Evolutionary conservation across 2,797 vertebrate species (phyloP).

Genomic region (Pogonophryne albipinna): DNA sequence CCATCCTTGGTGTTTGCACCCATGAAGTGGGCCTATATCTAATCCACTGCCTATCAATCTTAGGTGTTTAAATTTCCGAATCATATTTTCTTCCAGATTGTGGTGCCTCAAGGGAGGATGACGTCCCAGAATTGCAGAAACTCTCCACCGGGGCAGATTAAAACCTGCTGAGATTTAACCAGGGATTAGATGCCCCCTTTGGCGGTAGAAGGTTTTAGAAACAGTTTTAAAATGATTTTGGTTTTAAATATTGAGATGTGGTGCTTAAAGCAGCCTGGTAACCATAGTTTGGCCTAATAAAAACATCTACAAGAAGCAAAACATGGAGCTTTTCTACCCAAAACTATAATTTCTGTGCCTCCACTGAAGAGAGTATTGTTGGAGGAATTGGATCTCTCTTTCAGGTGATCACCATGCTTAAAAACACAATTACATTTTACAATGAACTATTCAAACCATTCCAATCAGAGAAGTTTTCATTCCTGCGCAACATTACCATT

Average conservation of each 20-base stretch:
- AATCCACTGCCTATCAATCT: slow-evolving; percentile 70
- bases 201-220: slow-evolving; percentile 45
- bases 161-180: slow-evolving; percentile 71
- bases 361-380: neutral
- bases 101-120: slow-evolving; percentile 44
- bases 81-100: slow-evolving; percentile 42
- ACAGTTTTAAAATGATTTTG: slow-evolving; percentile 59
- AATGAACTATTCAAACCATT: slow-evolving; percentile 39
- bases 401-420: neutral
- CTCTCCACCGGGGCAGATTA: slow-evolving; percentile 70
- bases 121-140: slow-evolving; percentile 47
- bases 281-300: slow-evolving; percentile 27
- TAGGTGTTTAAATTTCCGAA: slow-evolving; percentile 59
- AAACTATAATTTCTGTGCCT: slow-evolving; percentile 6
- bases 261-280: slow-evolving; percentile 28
- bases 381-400: neutral
- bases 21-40: slow-evolving; percentile 62
- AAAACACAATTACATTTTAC: slow-evolving; percentile 4
- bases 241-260: slow-evolving; percentile 50
- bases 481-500: slow-evolving; percentile 66
- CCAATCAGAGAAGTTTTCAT: slow-evolving; percentile 67
- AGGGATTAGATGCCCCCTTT: slow-evolving; percentile 71
- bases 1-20: slow-evolving; percentile 36
- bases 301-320: slow-evolving; percentile 4
- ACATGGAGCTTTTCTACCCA: neutral